Percentiles rank a stretch among this genome's conserved stretches.
These are phyloP conservation scores for Fopius arisanus DNA, from an alignment of 1,140 invertebrate species.

Conservation along the genomic window DNA sequence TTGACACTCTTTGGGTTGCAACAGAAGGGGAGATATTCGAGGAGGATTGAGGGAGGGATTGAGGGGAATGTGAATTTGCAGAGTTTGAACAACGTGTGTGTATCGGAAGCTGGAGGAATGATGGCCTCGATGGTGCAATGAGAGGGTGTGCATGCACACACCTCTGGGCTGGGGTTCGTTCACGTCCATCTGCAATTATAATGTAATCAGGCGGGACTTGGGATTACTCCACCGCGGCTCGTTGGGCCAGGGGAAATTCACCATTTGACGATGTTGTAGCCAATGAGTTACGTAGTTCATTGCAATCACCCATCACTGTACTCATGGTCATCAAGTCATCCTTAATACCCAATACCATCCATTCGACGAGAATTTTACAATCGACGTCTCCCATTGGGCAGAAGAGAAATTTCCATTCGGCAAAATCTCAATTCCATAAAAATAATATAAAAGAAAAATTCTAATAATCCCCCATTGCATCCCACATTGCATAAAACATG, in stretches of 20 bases:
- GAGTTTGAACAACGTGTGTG: neutral
- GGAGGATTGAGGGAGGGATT: neutral
- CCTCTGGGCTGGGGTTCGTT: neutral
- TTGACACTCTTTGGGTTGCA: neutral
- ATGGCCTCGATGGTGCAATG: neutral
- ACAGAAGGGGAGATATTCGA: neutral
- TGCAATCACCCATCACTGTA: neutral
- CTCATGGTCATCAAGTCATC: neutral
- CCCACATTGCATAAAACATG: too few species aligned
- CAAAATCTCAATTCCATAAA: too few species aligned
- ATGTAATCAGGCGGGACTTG: conserved; percentile 37
- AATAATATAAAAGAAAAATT: too few species aligned
- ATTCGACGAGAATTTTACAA: too few species aligned
- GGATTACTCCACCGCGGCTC: conserved; percentile 33
- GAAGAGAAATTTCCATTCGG: too few species aligned
- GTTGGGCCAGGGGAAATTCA: conserved; percentile 18
- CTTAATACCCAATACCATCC: neutral
- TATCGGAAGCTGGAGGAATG: neutral
- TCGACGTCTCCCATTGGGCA: too few species aligned
- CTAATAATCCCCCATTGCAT: too few species aligned
- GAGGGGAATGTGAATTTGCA: too few species aligned
- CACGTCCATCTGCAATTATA: conserved; percentile 41
- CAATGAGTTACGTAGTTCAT: conserved; percentile 19
- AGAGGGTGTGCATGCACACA: neutral
- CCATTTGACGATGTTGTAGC: conserved; percentile 20